Percentiles rank a stretch among this genome's conserved stretches.
Evolutionary conservation across 1,140 invertebrate genomes (phyloP).

Genomic region (Caenorhabditis briggsae): DNA sequence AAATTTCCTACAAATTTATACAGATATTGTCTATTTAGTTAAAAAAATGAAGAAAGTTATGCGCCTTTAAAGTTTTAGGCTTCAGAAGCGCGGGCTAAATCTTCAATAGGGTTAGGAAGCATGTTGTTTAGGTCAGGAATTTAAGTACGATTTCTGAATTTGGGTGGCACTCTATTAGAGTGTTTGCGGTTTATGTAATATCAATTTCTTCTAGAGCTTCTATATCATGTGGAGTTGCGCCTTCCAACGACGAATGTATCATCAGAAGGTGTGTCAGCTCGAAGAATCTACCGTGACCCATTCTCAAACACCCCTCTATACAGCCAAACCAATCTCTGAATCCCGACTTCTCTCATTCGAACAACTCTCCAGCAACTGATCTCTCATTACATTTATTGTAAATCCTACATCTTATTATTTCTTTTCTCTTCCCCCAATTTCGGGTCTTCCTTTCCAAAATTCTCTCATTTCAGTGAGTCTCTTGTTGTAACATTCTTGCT

Average conservation of each 20-base stretch:
- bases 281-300: slow-evolving; percentile 22
- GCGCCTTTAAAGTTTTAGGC: too few relatives aligned
- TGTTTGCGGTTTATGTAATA: too few relatives aligned
- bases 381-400: background rate
- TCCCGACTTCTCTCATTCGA: slow-evolving; percentile 31
- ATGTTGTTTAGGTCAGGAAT: too few relatives aligned
- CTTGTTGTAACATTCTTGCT: background rate
- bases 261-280: slow-evolving; percentile 30
- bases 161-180: too few relatives aligned
- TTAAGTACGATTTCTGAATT: too few relatives aligned
- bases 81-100: too few relatives aligned
- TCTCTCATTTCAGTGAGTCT: slow-evolving; percentile 19
- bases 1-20: too few relatives aligned
- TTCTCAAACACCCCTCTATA: slow-evolving; percentile 6
- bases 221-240: slow-evolving; percentile 44
- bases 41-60: too few relatives aligned
- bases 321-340: slow-evolving; percentile 18
- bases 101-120: too few relatives aligned
- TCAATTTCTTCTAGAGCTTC: slow-evolving; percentile 8
- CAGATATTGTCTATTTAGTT: too few relatives aligned
- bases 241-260: slow-evolving; percentile 26
- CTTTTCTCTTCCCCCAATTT: background rate
- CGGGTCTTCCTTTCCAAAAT: background rate
- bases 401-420: too few relatives aligned
- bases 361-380: background rate